phyloP scores from a whole-genome alignment of 2,888 invertebrate species.

The Sarcophaga rosellei region DNA sequence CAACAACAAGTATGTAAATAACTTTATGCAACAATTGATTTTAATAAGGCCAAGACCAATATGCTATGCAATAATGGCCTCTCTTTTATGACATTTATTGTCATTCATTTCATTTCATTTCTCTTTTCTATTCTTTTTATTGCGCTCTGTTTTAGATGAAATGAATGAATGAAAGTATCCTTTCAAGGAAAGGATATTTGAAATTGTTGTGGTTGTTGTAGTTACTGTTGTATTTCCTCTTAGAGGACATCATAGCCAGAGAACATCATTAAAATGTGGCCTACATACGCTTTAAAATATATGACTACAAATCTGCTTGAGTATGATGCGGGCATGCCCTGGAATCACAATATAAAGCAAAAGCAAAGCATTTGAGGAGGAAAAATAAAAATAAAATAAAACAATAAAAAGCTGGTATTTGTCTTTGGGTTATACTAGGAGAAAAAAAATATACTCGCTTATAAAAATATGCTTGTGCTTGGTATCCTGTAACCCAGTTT shows the following conservation, averaged over 20 bases:
- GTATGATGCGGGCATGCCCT: neutral
- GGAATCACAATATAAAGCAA: neutral
- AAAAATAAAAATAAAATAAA: neutral
- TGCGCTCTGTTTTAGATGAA: neutral
- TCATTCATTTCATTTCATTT: neutral
- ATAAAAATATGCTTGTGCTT: neutral
- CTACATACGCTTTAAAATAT: neutral
- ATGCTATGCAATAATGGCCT: constrained; percentile 7
- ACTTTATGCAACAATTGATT: constrained; percentile 52
- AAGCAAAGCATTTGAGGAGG: neutral
- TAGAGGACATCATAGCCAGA: neutral
- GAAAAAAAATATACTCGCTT: no score
- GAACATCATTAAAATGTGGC: constrained; percentile 43
- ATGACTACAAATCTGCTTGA: neutral
- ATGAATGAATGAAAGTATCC: constrained; percentile 8
- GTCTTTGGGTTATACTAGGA: no score
- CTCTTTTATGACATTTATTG: neutral
- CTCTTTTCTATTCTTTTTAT: constrained; percentile 2
- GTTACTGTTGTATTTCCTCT: no score
- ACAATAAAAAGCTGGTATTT: no score
- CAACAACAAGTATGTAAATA: neutral
- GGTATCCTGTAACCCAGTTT: neutral
- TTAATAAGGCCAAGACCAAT: constrained; percentile 47
- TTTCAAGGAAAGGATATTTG: constrained; percentile 15
- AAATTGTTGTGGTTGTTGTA: neutral